A percentile compares a stretch with the other conserved stretches of the same genome.
phyloP scores from a whole-genome alignment of 2,113 vertebrate genomes.

The Callipepla californica region DNA sequence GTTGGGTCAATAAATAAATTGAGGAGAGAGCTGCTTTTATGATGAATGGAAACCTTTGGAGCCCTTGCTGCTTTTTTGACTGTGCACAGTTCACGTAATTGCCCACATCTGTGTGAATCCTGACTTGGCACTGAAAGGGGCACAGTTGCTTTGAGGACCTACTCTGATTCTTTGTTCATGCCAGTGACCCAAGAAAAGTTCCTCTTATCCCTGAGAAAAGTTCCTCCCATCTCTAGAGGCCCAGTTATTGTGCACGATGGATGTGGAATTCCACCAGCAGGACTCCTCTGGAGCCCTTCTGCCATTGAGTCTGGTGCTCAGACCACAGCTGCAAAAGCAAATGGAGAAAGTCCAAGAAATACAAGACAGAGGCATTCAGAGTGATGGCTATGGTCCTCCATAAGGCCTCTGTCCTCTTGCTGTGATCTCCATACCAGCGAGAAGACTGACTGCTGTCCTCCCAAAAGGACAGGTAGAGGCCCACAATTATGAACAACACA shows the following conservation, averaged over 20 bases:
- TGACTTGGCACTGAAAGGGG: neutral
- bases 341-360: slow-evolving; percentile 24
- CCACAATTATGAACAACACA: slow-evolving; percentile 29
- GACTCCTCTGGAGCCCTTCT: slow-evolving; percentile 10
- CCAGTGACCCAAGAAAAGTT: neutral
- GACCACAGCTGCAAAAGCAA: slow-evolving; percentile 54
- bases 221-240: slow-evolving; percentile 8
- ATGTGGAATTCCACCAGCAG: neutral
- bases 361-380: neutral
- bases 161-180: neutral
- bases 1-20: slow-evolving; percentile 20
- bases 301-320: neutral
- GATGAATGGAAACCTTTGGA: slow-evolving; percentile 28
- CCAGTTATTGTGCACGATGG: neutral
- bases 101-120: slow-evolving; percentile 14
- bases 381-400: neutral
- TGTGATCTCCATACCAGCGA: slow-evolving; percentile 10
- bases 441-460: slow-evolving; percentile 1
- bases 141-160: neutral
- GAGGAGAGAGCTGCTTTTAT: neutral
- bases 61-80: neutral
- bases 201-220: neutral
- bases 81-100: neutral
- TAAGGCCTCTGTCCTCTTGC: neutral
- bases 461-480: slow-evolving; percentile 9